phyloP scores from a whole-genome alignment of 1,140 invertebrate genomes.

The Drosophila parvula region DNA sequence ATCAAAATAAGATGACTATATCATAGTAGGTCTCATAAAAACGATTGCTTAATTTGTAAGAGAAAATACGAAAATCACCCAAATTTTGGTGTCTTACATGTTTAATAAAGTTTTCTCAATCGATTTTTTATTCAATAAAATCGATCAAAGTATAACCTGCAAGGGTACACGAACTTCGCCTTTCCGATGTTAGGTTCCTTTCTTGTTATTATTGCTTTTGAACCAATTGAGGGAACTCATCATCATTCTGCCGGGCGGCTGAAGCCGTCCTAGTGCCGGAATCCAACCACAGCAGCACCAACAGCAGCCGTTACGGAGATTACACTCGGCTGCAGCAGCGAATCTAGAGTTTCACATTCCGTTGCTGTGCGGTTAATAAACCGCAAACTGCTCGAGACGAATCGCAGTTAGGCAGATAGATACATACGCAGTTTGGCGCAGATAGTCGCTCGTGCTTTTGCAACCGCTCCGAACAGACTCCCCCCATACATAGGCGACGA shows the following conservation, averaged over 20 bases:
- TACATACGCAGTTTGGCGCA: slow-evolving; percentile 18
- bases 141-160: too few relatives aligned
- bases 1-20: too few relatives aligned
- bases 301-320: slow-evolving; percentile 18
- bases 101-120: too few relatives aligned
- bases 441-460: slow-evolving; percentile 16
- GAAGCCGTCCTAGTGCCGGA: neutral
- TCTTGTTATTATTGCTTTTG: neutral
- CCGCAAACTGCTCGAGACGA: slow-evolving; percentile 30
- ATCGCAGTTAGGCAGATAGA: slow-evolving; percentile 20
- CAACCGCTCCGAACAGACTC: slow-evolving; percentile 13
- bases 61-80: too few relatives aligned
- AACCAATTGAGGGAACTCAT: neutral
- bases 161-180: too few relatives aligned
- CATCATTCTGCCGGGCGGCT: neutral
- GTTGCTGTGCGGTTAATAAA: slow-evolving; percentile 53
- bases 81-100: too few relatives aligned
- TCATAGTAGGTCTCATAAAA: too few relatives aligned
- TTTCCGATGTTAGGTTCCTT: too few relatives aligned
- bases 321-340: slow-evolving; percentile 18
- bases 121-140: too few relatives aligned
- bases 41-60: too few relatives aligned
- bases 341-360: slow-evolving; percentile 47
- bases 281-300: slow-evolving; percentile 2
- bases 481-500: slow-evolving; percentile 1